Conservation (phyloP, 1,140 invertebrate genomes). For the Bombus picipes region DNA sequence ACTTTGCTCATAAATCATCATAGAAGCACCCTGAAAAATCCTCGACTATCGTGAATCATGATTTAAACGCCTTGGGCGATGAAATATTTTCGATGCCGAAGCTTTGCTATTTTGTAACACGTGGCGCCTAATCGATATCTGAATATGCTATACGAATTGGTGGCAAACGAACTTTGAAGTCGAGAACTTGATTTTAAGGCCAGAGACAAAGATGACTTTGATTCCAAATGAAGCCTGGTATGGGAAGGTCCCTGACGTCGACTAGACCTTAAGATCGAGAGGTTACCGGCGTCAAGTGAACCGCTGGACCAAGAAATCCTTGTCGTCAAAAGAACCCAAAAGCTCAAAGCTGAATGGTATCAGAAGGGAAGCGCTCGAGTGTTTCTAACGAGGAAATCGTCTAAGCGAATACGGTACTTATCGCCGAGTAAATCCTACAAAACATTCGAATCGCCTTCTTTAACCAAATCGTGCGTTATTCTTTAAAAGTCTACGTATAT, state of each 20-base stretch:
- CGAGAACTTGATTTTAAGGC: neutral
- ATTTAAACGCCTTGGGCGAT: conserved; percentile 50
- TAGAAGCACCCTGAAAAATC: conserved; percentile 29
- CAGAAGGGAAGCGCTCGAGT: neutral
- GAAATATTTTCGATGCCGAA: neutral
- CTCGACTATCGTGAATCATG: conserved; percentile 33
- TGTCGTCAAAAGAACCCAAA: neutral
- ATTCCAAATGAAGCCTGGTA: neutral
- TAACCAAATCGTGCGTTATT: neutral
- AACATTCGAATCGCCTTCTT: neutral
- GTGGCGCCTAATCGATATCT: neutral
- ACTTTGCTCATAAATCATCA: conserved; percentile 59
- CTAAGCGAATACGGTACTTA: neutral
- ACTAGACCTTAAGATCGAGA: neutral
- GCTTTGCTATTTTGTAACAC: no score
- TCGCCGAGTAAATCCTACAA: neutral
- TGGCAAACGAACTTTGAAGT: neutral
- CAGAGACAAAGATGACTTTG: neutral
- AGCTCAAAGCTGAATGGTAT: neutral
- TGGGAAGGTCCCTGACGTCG: no score
- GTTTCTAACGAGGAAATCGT: neutral
- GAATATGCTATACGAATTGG: neutral
- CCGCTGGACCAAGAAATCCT: neutral
- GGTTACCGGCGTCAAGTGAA: neutral
- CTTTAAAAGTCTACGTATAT: neutral